Base-by-base conservation (phyloP, 2,888 invertebrate genomes). In the Cremastinae sp. region DNA sequence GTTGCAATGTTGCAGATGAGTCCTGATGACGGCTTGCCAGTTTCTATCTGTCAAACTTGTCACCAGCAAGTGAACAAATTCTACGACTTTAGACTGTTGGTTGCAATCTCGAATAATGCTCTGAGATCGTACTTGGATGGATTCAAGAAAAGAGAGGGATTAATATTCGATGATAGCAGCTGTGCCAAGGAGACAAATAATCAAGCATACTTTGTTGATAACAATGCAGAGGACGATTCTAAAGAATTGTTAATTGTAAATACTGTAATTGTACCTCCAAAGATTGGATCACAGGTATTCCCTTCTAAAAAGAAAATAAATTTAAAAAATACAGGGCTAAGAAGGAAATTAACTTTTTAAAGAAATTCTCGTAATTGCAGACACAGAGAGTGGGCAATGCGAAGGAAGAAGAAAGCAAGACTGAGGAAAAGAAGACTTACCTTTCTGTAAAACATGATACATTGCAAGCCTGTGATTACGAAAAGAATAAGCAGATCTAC, bases 101-200 rank as follows among this genome's bases (percentile, higher is more conserved):
- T 86, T 9, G 82, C 86, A 68, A 80, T 83, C 8, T 86, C 86
- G 0, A 84, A 87, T 73, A 78, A 79, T 3, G 80, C 83, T 0
- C 77, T 87, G 3, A 77, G 84, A 62, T 79, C 81, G 12, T 83
- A 80, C 69, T 79, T 85, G 41, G 68, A 81, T 18, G 56, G 16
- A 16, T 47, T 43, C 18, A 75, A 53, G 36, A 47, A 59, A 0
- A 22, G 51, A 10, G 28, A 70, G 2, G 65, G 38, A 74, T 41
- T 36, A 0, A 1, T 12, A 4, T n/a, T n/a, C 4, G 16, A 34
- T 20, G 1, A 51, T 0, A 0, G 2, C 0, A 12, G 53, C 3
- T 38, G 59, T 2, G 20, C 9, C 4, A 53, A 76, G 16, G 70
- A 62, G 36, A 22, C 38, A 10, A 41, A 58, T 12, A 64, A 64